Evolutionary conservation across 2,113 vertebrate genomes (phyloP).

Genomic region (Dipodomys stephensi): DNA sequence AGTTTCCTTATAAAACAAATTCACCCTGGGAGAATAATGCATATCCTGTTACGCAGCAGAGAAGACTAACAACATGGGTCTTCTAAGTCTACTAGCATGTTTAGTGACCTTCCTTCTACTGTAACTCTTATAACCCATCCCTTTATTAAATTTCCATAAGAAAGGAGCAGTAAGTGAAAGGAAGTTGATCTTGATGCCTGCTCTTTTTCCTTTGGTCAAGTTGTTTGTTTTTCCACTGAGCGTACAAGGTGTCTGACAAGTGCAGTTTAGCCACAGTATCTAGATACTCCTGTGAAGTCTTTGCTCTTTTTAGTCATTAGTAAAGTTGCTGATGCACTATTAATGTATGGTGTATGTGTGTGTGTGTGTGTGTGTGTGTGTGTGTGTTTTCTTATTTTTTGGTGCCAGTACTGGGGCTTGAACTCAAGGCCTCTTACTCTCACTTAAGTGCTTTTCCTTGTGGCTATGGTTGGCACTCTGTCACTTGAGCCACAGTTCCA

Average conservation of each 20-base stretch:
- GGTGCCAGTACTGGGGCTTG: no score
- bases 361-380: no score
- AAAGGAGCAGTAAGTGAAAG: neutral
- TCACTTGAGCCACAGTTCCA: neutral
- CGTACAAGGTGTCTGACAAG: neutral
- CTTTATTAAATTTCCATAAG: conserved; percentile 38
- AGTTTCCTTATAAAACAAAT: conserved; percentile 85
- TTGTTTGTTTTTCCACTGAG: neutral
- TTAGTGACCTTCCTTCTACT: conserved; percentile 56
- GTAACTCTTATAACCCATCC: neutral
- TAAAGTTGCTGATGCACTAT: neutral
- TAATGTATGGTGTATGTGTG: neutral
- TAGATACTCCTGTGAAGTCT: neutral
- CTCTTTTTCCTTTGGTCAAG: neutral
- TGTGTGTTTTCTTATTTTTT: no score
- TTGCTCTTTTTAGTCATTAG: neutral
- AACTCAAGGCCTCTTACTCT: no score
- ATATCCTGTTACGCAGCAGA: conserved; percentile 69
- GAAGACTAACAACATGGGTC: conserved; percentile 70
- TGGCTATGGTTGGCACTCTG: neutral
- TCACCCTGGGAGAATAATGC: conserved; percentile 76
- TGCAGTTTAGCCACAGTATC: neutral
- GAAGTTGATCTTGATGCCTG: neutral
- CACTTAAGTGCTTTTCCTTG: no score
- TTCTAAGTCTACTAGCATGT: conserved; percentile 60